Conservation (phyloP, 2,797 vertebrate species). For the Peromyscus attwateri region DNA sequence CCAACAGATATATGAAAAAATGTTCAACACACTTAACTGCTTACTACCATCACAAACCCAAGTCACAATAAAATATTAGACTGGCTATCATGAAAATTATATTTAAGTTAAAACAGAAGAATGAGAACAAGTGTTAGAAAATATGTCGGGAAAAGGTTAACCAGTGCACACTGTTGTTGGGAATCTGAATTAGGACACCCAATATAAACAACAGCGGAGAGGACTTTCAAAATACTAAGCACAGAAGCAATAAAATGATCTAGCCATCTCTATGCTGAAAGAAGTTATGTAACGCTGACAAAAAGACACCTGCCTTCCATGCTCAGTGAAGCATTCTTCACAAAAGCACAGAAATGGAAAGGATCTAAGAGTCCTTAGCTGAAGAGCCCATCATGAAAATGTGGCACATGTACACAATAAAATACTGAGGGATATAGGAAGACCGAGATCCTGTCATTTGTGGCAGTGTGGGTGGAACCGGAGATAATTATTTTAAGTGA, state of each 20-base stretch:
- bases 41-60: not conserved
- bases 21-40: not conserved
- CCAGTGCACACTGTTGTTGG: accelerated
- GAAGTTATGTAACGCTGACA: not conserved
- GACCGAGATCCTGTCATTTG: not conserved
- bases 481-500: not conserved
- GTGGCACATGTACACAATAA: not conserved
- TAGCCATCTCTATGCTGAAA: not conserved
- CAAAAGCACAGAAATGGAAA: not conserved
- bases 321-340: not conserved
- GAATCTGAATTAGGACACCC: not conserved
- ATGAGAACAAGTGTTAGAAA: not conserved
- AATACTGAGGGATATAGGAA: not conserved
- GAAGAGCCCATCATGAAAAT: not conserved
- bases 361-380: not conserved
- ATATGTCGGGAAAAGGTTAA: not conserved
- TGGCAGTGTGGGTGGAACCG: not conserved
- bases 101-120: not conserved
- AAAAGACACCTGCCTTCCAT: not conserved
- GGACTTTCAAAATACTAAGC: not conserved
- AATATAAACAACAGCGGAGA: not conserved
- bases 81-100: not conserved
- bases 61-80: not conserved
- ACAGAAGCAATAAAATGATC: not conserved
- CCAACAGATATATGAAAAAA: not conserved